Evolutionary conservation across 2,113 vertebrate species (phyloP), one percentile per base, ranked within the genome.

Genomic region (Muscicapa adusta): DNA sequence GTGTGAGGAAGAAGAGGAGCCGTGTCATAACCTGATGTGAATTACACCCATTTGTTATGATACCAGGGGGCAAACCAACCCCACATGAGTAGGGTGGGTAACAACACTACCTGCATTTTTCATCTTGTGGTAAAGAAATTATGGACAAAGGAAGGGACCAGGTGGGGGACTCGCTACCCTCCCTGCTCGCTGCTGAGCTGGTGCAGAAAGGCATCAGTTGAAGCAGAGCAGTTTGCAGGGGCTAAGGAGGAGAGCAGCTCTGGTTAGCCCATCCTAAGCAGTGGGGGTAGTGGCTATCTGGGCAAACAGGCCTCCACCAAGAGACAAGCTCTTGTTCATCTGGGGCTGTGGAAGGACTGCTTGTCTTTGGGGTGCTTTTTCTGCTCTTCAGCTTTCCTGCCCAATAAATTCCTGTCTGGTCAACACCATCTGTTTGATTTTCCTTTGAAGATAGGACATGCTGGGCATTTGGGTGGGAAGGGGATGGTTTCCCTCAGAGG

Each of bases 381-480:
- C 70, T 51, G 42, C 60, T 70, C 45, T 65, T 88, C 63, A 73
- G 0, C 20, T 83, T 34, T 40, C 56, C 34, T 22, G 22, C 33
- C 20, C 29, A 51, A 43, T 56, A 71, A 67, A 51, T 36, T 84
- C 57, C 51, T 91, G 12, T 92, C 91, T 81, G 51, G 43, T 84
- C 42, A 67, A 89, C 24, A 50, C 68, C 29, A 45, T 86, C 76
- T 80, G 54, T 74, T 87, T 81, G 26, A 65, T 92, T 90, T 94
- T 60, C 40, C 42, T 88, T 70, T 81, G 77, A 29, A 83, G 43
- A 71, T 15, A 28, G 68, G 78, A 62, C 43, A 47, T 67, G 33
- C 51, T 66, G 74, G 53, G 38, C 33, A 51, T 82, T 88, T 78
- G 36, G 34, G 31, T 31, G 34, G 74, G 57, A 82, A 77, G 42